Base-by-base conservation (phyloP, 2,888 invertebrate species). In the Bombyx huttoni region DNA sequence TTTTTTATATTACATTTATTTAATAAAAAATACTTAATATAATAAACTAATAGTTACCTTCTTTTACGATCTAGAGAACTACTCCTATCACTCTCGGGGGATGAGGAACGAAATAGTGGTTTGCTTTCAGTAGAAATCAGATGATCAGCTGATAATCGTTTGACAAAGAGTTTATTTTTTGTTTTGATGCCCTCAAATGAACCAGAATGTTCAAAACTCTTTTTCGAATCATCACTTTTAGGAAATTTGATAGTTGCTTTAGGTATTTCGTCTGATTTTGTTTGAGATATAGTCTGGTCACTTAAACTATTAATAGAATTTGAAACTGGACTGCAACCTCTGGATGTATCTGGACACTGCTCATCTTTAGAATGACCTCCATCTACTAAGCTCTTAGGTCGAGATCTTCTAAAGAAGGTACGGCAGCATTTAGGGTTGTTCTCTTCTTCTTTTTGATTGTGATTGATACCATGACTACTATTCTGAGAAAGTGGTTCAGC, bases 111-210 rank as follows among this genome's bases (percentile, higher is more conserved):
- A 53, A 72, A 87, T 14, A 86, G 61, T 8, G 82, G 79, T 58
- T 80, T 87, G 9, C 73, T 70, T 14, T 88, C 87, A 75, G 64
- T 85, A 14, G 85, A 73, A 64, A 88, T 85, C 54, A 89, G 70
- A 68, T 89, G 88, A 70, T 89, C 88, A 58, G 87, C 88, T 57
- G 88, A 89, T 53, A 88, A 67, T 62, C 88, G 75, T 58, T 88
- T 89, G 51, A 86, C 84, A 79, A 87, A 86, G 58, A 84, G 68
- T 64, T 85, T 87, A 67, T 71, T 80, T 61, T 82, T 86, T 47
- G 79, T 69, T 64, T 87, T 88, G 50, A 79, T 78, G 49, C 85
- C 86, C 73, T 88, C 88, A 75, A 88, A 85, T 46, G 87, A 88
- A 48, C 81, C 81, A 49, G 86, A 81, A 67, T 87, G 84, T 61